Conservation (phyloP, 1,140 invertebrate species). For the Dolichoris vasculosae region DNA sequence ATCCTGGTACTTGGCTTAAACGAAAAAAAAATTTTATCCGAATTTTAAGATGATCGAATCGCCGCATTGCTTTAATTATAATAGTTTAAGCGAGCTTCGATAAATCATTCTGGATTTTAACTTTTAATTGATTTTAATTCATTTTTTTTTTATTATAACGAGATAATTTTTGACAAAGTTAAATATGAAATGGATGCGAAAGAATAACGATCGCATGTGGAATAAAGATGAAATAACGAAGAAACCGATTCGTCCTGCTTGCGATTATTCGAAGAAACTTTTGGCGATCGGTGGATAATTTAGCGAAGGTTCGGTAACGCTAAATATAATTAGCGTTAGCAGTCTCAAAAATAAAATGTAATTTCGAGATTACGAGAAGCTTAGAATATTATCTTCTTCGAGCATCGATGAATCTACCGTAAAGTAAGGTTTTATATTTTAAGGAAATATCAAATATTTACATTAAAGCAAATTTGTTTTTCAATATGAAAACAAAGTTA, state of each 20-base stretch:
- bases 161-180: background rate
- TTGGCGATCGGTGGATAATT: background rate
- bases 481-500: no score
- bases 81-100: background rate
- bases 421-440: background rate
- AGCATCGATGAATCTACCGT: background rate
- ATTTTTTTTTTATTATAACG: no score
- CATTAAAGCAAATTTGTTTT: no score
- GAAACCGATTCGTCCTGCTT: background rate
- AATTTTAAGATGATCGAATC: background rate
- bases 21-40: background rate
- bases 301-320: background rate
- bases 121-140: no score
- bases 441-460: no score
- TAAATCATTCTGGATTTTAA: background rate
- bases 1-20: background rate
- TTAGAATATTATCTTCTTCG: background rate
- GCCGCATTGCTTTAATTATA: background rate
- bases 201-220: background rate
- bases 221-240: background rate
- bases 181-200: background rate
- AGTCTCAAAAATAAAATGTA: background rate
- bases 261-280: background rate
- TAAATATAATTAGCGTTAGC: slow-evolving; percentile 7
- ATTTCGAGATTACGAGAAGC: background rate